phyloP scores from a whole-genome alignment of 1,140 invertebrate genomes.

The Trichomalopsis sarcophagae region DNA sequence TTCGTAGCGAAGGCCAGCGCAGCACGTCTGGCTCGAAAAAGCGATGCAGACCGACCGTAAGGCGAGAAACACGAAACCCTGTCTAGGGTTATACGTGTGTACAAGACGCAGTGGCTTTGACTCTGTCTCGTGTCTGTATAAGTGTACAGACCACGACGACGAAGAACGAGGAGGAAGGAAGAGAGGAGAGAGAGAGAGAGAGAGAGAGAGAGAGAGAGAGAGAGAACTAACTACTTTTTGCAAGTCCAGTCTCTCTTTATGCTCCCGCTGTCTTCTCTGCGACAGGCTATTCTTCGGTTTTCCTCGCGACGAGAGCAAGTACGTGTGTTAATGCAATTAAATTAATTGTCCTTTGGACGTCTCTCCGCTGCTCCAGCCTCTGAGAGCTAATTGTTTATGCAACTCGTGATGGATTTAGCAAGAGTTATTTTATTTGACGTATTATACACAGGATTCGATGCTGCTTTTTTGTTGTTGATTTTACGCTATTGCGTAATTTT shows the following conservation, averaged over 20 bases:
- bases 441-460: background rate
- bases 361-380: too few species aligned
- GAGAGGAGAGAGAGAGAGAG: background rate
- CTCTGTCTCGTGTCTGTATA: background rate
- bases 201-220: too few species aligned
- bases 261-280: background rate
- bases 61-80: constrained; percentile 27
- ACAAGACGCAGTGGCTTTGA: background rate
- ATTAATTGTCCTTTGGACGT: background rate
- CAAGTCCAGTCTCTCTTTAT: constrained; percentile 20
- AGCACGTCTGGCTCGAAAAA: constrained; percentile 3
- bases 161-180: background rate
- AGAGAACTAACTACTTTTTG: constrained; percentile 30
- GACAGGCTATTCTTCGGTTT: constrained; percentile 14
- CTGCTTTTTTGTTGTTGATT: background rate
- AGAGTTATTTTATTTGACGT: background rate
- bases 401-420: background rate
- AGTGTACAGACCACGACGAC: background rate
- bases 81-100: background rate
- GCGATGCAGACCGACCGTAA: background rate
- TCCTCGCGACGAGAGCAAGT: background rate
- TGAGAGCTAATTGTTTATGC: background rate
- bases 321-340: background rate
- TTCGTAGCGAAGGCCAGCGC: background rate
- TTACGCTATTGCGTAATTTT: too few species aligned